phyloP scores from a whole-genome alignment of 2,888 invertebrate species.

The Rosalia funebris region DNA sequence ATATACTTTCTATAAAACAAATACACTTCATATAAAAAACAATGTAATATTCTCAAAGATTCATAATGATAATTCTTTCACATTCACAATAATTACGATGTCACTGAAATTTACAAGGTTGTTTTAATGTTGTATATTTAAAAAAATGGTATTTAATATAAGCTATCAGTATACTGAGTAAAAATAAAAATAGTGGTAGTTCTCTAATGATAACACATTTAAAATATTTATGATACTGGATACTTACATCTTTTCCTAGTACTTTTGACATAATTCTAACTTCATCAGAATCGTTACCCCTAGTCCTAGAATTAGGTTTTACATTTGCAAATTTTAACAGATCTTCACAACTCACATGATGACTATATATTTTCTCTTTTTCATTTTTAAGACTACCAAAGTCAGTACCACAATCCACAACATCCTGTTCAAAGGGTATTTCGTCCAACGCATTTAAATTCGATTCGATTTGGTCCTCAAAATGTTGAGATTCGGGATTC shows the following conservation, averaged over 20 bases:
- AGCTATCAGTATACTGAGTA: too few relatives aligned
- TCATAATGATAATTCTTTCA: too few relatives aligned
- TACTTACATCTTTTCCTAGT: constrained; percentile 76
- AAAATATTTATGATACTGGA: too few relatives aligned
- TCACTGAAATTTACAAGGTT: too few relatives aligned
- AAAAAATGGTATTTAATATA: too few relatives aligned
- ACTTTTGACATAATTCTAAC: constrained; percentile 92
- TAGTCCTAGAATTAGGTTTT: constrained; percentile 82
- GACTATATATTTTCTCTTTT: constrained; percentile 64
- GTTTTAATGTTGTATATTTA: too few relatives aligned
- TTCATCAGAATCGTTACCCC: constrained; percentile 90
- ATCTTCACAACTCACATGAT: constrained; percentile 92
- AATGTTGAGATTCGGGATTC: constrained; percentile 64
- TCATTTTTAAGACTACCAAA: constrained; percentile 39
- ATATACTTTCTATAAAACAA: too few relatives aligned
- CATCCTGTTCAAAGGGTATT: constrained; percentile 61
- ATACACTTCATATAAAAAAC: too few relatives aligned
- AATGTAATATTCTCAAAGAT: too few relatives aligned
- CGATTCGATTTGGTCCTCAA: constrained; percentile 72
- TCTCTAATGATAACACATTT: too few relatives aligned
- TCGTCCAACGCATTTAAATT: constrained; percentile 71
- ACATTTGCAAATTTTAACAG: constrained; percentile 87
- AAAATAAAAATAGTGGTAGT: too few relatives aligned
- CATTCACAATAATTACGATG: too few relatives aligned
- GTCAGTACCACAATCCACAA: constrained; percentile 47